A percentile compares a stretch with the other conserved stretches of the same genome.
Conservation (phyloP, 2,797 vertebrate genomes). For the Australoheros facetus region DNA sequence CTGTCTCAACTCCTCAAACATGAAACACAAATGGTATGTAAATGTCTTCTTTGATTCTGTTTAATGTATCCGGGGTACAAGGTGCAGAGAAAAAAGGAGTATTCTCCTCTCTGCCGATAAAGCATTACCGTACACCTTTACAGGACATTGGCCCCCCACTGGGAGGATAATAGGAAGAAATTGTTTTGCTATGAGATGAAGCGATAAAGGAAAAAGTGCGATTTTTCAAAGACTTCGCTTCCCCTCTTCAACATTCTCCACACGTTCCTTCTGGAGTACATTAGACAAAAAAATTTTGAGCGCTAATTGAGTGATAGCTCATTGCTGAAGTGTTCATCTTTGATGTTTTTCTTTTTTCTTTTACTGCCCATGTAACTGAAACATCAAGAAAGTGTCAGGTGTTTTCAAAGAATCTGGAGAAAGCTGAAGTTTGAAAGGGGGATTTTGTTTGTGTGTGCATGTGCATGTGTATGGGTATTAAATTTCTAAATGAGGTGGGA, state of each 20-base stretch:
- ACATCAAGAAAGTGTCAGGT: conserved; percentile 54
- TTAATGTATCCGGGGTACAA: conserved; percentile 76
- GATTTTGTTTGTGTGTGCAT: conserved; percentile 31
- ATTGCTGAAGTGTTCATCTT: conserved; percentile 76
- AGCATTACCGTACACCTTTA: conserved; percentile 66
- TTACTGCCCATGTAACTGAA: conserved; percentile 72
- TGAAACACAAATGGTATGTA: conserved; percentile 81
- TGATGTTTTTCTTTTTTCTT: conserved; percentile 63
- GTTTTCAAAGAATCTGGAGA: conserved; percentile 54
- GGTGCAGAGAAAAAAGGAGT: conserved; percentile 72
- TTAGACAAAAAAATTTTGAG: conserved; percentile 62
- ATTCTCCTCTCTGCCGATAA: conserved; percentile 67
- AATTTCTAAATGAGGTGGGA: not conserved
- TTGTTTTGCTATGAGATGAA: conserved; percentile 81
- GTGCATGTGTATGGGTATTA: not conserved
- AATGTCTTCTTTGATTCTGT: conserved; percentile 82
- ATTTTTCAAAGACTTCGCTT: conserved; percentile 74
- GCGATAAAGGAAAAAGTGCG: conserved; percentile 73
- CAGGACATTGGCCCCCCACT: conserved; percentile 74
- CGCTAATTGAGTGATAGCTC: conserved; percentile 78
- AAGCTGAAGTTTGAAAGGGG: conserved; percentile 45
- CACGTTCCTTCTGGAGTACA: conserved; percentile 54
- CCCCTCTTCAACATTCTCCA: conserved; percentile 50
- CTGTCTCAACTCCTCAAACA: conserved; percentile 78
- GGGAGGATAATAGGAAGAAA: conserved; percentile 82